Evolutionary conservation across 1,140 invertebrate species (phyloP).

Genomic region (Chionoecetes opilio): DNA sequence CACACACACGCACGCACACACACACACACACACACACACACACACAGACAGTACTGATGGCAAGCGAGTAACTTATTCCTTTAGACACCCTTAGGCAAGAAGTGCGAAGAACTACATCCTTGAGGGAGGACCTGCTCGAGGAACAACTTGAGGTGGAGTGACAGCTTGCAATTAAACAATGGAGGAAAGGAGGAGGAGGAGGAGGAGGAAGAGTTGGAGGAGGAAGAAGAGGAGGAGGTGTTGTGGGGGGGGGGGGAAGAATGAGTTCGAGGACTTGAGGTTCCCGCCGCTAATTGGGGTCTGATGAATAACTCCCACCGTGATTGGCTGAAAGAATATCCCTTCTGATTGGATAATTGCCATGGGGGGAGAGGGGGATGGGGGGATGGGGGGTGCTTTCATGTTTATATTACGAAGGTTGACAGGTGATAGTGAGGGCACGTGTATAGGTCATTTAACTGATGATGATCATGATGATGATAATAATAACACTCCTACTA

Average conservation of each 20-base stretch:
- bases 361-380: background rate
- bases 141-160: background rate
- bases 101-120: background rate
- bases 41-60: background rate
- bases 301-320: background rate
- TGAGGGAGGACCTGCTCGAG: background rate
- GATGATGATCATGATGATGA: background rate
- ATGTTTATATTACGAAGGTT: background rate
- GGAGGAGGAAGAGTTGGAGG: background rate
- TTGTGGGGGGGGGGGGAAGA: too few relatives aligned
- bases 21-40: constrained; percentile 27
- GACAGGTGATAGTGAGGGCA: background rate
- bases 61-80: background rate
- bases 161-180: constrained; percentile 15
- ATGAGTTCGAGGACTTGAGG: background rate
- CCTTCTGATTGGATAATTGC: background rate
- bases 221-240: background rate
- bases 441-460: background rate
- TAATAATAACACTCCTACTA: too few relatives aligned
- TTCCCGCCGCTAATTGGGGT: background rate
- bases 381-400: background rate
- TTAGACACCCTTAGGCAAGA: background rate
- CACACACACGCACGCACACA: constrained; percentile 25
- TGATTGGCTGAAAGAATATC: background rate
- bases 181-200: constrained; percentile 3